Percentiles rank a stretch among this genome's conserved stretches.
phyloP scores from a whole-genome alignment of 35 echinoderm and acorn worm genomes.

The Heliocidaris tuberculata region DNA sequence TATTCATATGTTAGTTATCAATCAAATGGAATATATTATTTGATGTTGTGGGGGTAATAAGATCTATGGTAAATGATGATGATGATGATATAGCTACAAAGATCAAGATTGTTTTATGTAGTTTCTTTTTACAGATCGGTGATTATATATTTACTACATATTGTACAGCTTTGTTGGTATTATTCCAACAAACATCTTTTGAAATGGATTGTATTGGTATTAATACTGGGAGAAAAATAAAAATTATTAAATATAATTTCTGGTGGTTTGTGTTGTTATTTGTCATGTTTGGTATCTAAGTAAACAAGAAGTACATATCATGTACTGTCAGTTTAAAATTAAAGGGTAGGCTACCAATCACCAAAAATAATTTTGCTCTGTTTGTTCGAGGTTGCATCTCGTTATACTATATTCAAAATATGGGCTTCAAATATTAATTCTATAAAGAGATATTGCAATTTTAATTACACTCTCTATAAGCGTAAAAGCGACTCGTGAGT shows the following conservation, averaged over 20 bases:
- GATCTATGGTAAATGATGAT: background rate
- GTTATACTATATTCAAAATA: too few species aligned
- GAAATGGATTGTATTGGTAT: slow-evolving; percentile 31
- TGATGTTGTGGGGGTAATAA: background rate
- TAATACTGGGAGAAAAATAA: slow-evolving; percentile 35
- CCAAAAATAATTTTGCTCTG: too few species aligned
- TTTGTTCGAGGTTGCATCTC: too few species aligned
- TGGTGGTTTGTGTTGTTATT: background rate
- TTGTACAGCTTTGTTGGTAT: slow-evolving; percentile 35
- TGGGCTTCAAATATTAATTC: too few species aligned
- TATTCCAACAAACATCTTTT: slow-evolving; percentile 20
- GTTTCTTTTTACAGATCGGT: slow-evolving; percentile 4
- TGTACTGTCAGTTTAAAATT: background rate
- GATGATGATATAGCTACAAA: slow-evolving; percentile 11
- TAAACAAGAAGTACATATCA: background rate
- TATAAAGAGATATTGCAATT: too few species aligned
- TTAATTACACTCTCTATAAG: too few species aligned
- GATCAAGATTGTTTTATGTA: background rate
- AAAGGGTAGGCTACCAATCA: too few species aligned
- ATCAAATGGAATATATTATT: background rate
- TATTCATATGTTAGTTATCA: background rate
- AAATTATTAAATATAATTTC: background rate
- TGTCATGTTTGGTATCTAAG: background rate
- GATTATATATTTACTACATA: slow-evolving; percentile 15
- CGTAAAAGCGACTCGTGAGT: too few species aligned